These are phyloP conservation scores for Chrysolophus pictus DNA, from an alignment of 2,797 vertebrate genomes.

Conservation along the genomic window DNA sequence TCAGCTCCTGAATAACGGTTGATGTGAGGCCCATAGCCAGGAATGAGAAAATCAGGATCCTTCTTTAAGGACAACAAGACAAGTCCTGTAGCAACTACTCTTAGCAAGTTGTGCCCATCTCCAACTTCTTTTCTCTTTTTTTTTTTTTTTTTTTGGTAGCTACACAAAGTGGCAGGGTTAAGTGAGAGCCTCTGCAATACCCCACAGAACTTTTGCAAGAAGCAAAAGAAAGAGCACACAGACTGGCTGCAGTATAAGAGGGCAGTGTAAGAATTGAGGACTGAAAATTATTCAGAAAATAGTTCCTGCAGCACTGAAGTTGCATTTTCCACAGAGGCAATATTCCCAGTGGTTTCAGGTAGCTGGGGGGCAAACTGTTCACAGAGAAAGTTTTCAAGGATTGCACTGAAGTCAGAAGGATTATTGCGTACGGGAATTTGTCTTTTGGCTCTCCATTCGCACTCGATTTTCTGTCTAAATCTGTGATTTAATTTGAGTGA, in stretches of 20 bases:
- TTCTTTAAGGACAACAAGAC: background rate
- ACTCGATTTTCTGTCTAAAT: slow-evolving; percentile 23
- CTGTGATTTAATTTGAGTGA: slow-evolving; percentile 2
- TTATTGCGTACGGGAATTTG: background rate
- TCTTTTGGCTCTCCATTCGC: background rate
- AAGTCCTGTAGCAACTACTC: background rate
- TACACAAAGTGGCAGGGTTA: background rate
- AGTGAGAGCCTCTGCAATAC: background rate
- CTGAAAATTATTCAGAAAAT: background rate
- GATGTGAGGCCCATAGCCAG: slow-evolving; percentile 22
- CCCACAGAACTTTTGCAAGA: background rate
- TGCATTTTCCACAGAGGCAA: background rate
- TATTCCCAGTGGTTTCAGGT: background rate
- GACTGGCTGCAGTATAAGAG: background rate
- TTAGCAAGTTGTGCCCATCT: background rate
- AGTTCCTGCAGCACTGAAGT: background rate
- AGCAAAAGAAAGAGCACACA: background rate
- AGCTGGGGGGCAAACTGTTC: background rate
- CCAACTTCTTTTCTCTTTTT: background rate
- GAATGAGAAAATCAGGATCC: slow-evolving; percentile 18
- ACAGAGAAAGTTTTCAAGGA: background rate
- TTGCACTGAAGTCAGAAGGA: background rate
- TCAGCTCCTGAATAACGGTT: slow-evolving; percentile 67
- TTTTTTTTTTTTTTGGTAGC: background rate
- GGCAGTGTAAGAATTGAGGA: background rate